phyloP scores from a whole-genome alignment of 2,113 vertebrate species.

The Lophotis ruficrista region DNA sequence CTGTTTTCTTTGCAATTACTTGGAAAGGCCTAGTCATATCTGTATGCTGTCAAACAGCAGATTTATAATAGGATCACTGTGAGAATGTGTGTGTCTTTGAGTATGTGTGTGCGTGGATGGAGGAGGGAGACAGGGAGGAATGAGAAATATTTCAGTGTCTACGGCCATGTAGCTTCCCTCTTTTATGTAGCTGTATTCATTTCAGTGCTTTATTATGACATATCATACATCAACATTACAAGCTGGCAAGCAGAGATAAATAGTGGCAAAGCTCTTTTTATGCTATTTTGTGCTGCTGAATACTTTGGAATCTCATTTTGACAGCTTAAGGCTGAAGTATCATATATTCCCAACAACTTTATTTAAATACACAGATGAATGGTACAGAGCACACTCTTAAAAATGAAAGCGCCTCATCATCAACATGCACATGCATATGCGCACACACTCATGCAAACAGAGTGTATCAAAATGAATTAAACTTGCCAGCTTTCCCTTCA shows the following conservation, averaged over 20 bases:
- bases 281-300: constrained; percentile 7
- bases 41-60: not conserved
- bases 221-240: constrained; percentile 30
- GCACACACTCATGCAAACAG: not conserved
- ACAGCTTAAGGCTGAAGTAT: not conserved
- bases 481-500: not conserved
- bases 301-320: constrained; percentile 27
- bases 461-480: not conserved
- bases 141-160: not conserved
- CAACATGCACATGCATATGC: not conserved
- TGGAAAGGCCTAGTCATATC: not conserved
- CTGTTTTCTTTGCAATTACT: not conserved
- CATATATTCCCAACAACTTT: not conserved
- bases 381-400: not conserved
- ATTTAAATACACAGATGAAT: constrained; percentile 43
- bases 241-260: constrained; percentile 12
- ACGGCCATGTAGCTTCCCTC: not conserved
- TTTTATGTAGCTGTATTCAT: constrained; percentile 38
- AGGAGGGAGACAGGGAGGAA: not conserved
- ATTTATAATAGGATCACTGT: not conserved
- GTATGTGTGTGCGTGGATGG: too few species aligned
- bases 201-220: not conserved
- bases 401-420: not conserved
- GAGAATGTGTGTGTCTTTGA: not conserved
- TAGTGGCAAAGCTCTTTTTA: not conserved